A percentile compares a stretch with the other conserved stretches of the same genome.
These are phyloP conservation scores for Tillus elongatus DNA, from an alignment of 2,888 invertebrate species.

Conservation along the genomic window DNA sequence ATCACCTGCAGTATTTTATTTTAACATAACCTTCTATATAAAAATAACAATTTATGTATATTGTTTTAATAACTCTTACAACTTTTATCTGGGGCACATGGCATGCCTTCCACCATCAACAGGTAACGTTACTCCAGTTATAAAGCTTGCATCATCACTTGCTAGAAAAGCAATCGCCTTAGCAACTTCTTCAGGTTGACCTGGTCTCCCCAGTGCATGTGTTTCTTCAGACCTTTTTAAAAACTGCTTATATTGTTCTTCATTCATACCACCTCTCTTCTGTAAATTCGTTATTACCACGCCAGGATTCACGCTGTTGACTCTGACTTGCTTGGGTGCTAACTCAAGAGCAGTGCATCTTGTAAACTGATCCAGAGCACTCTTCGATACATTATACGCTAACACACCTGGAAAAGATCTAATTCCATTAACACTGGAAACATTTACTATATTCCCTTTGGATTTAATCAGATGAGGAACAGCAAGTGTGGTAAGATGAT, in stretches of 20 bases:
- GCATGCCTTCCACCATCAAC: constrained; percentile 93
- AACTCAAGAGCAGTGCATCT: constrained; percentile 83
- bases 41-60: too few relatives aligned
- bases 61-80: too few relatives aligned
- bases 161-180: constrained; percentile 86
- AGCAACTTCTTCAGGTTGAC: constrained; percentile 79
- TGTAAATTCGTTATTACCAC: constrained; percentile 85
- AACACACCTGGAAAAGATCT: constrained; percentile 83
- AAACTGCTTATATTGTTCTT: constrained; percentile 74
- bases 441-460: constrained; percentile 89
- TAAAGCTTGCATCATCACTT: constrained; percentile 77
- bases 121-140: constrained; percentile 80
- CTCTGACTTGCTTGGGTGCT: constrained; percentile 72
- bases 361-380: constrained; percentile 91
- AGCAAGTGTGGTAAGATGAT: constrained; percentile 76
- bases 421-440: constrained; percentile 89
- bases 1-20: too few relatives aligned
- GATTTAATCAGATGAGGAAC: constrained; percentile 75
- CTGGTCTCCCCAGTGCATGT: constrained; percentile 85
- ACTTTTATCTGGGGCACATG: constrained; percentile 79
- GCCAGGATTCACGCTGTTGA: constrained; percentile 90
- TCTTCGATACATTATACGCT: constrained; percentile 88
- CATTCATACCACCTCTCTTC: constrained; percentile 73
- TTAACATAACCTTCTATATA: too few relatives aligned
- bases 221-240: constrained; percentile 76